phyloP scores from a whole-genome alignment of 2,113 vertebrate genomes.

The Eublepharis macularius region DNA sequence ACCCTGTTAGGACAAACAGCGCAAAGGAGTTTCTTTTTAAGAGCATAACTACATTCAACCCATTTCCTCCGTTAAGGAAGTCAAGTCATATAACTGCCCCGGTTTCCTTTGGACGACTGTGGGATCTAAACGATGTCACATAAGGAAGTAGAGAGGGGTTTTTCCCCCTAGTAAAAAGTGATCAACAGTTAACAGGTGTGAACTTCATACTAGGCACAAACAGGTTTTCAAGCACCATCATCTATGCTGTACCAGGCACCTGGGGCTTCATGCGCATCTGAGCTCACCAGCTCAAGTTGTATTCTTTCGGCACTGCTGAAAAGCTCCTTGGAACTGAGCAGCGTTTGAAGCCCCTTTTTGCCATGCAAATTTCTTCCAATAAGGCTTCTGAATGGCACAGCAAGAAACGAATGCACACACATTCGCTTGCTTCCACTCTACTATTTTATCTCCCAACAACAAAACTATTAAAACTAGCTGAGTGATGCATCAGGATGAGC shows the following conservation, averaged over 20 bases:
- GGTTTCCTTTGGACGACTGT: too few species aligned
- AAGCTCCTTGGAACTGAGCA: background rate
- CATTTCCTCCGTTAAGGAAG: too few species aligned
- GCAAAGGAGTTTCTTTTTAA: too few species aligned
- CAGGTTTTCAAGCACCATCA: background rate
- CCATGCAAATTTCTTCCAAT: background rate
- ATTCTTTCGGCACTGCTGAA: background rate
- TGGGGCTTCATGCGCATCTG: background rate
- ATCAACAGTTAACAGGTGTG: background rate
- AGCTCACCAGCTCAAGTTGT: too few species aligned
- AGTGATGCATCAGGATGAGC: background rate
- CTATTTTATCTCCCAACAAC: background rate
- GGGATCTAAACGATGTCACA: too few species aligned
- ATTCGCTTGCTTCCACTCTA: background rate
- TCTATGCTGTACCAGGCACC: background rate
- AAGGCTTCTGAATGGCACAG: background rate
- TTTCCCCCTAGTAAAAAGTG: background rate
- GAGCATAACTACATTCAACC: too few species aligned
- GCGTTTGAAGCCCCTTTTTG: background rate
- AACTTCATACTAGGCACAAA: background rate
- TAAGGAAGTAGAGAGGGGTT: too few species aligned
- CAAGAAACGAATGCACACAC: background rate
- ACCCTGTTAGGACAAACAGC: too few species aligned
- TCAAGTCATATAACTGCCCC: too few species aligned
- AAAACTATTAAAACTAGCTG: constrained; percentile 2